Base-by-base conservation (phyloP, 2,113 vertebrate species). In the Takifugu flavidus region DNA sequence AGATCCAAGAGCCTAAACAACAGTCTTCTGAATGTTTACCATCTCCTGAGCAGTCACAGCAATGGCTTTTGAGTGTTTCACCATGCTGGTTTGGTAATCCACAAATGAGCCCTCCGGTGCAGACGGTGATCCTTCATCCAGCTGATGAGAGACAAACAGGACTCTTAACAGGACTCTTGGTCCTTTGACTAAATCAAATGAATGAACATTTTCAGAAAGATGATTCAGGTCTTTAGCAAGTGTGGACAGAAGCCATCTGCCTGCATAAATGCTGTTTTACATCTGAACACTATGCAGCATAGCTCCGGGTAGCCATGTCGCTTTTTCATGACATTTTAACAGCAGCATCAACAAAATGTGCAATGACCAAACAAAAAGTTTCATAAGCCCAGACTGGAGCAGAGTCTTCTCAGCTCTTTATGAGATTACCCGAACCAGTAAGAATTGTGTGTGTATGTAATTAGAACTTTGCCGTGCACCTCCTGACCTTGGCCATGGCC, bases 11-110 rank as follows among this genome's bases (percentile, higher is more conserved):
- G 20, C 20, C 20, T 20, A 20, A 20, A 20, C 20, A 20, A 20
- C 20, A 20, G 31, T 34, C 7, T 39, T 39, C 11, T 39, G 34
- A 39, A 39, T 11, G 13, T 91, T 94, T 90, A 99, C 98, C 96
- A 99, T 99, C 88, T 99, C 98, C 82, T 99, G 96, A 66, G 98
- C 95, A 3, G 95, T 99, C 62, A 99, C 93, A 0, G 96, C 98
- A 56, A 99, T 95, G 5, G 95, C 95, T 88, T 98, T 99, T 34
- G 95, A 98, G 65, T 95, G 92, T 83, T 95, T 99, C 76, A 99
- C 98, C 88, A 95, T 96, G 0, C 94, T 96, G 20, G 98, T 99
- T 89, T 99, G 98, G 84, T 96, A 98, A 84, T 99, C 98, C 49
- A 99, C 98, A 74, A 97, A 99, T 0, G 94, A 96, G 67, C 96